Conservation (phyloP, 2,888 invertebrate species). For the Taenaris catops region DNA sequence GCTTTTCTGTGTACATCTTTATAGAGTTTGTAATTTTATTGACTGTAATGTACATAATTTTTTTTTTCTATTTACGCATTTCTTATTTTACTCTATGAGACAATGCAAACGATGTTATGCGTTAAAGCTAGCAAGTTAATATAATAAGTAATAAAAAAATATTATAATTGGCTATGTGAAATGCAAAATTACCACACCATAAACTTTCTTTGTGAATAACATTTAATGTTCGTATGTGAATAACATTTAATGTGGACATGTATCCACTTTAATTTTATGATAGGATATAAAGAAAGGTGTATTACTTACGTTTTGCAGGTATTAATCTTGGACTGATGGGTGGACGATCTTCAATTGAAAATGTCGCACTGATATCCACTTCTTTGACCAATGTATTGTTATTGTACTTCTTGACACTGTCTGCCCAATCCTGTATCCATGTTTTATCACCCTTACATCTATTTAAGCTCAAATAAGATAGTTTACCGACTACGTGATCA, state of each 20-base stretch:
- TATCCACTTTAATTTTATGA: no score
- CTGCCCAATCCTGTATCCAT: constrained; percentile 84
- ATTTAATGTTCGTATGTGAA: no score
- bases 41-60: no score
- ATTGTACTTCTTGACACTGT: constrained; percentile 78
- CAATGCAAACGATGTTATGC: no score
- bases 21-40: no score
- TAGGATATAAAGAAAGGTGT: neutral
- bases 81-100: no score
- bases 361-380: constrained; percentile 32
- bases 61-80: no score
- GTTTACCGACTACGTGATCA: constrained; percentile 57
- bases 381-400: constrained; percentile 50
- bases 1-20: no score
- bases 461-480: constrained; percentile 69
- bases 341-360: constrained; percentile 49
- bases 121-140: no score
- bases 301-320: constrained; percentile 57
- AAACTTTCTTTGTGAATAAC: no score
- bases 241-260: no score
- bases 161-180: constrained; percentile 10
- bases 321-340: constrained; percentile 62
- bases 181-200: constrained; percentile 10
- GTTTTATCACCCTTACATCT: constrained; percentile 74
- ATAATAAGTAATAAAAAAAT: neutral